A percentile compares a stretch with the other conserved stretches of the same genome.
Evolutionary conservation across 2,888 invertebrate species (phyloP).

Genomic region (Cantharis flavilabris): DNA sequence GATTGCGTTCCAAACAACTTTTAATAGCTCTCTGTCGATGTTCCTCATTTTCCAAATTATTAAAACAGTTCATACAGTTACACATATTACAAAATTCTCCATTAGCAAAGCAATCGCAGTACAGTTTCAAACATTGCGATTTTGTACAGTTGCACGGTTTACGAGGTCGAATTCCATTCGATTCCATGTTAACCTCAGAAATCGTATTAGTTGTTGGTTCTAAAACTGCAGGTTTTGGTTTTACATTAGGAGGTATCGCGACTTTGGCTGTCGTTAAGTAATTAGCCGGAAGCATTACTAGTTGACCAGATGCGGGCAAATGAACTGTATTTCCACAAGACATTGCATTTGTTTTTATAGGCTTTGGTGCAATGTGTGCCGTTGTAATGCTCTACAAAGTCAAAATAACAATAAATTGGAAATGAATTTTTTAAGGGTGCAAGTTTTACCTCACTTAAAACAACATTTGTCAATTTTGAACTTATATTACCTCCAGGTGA

Average conservation of each 20-base stretch:
- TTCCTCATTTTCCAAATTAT: conserved; percentile 94
- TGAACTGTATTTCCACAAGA: conserved; percentile 14
- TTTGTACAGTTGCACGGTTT: conserved; percentile 99
- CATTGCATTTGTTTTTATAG: conserved; percentile 19
- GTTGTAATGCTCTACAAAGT: conserved; percentile 4
- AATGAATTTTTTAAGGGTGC: background rate
- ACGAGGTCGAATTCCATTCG: conserved; percentile 66
- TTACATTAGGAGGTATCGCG: background rate
- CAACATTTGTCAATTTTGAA: conserved; percentile 37
- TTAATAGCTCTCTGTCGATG: conserved; percentile 92
- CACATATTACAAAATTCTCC: conserved; percentile 98
- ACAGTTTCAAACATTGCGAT: conserved; percentile 96
- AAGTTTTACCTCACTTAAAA: conserved; percentile 44
- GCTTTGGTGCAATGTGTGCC: conserved; percentile 27
- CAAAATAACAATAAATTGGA: background rate
- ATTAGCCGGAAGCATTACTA: conserved; percentile 64
- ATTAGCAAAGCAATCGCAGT: conserved; percentile 99
- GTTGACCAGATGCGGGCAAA: conserved; percentile 51
- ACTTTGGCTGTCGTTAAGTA: conserved; percentile 44
- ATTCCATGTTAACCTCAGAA: conserved; percentile 35
- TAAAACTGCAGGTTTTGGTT: conserved; percentile 13
- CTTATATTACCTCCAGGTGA: conserved; percentile 29
- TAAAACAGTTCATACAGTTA: conserved; percentile 97
- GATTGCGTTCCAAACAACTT: conserved; percentile 94
- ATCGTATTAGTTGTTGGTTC: background rate